Conservation (phyloP, 2,888 invertebrate genomes). For the Glaucopsyche alexis region DNA sequence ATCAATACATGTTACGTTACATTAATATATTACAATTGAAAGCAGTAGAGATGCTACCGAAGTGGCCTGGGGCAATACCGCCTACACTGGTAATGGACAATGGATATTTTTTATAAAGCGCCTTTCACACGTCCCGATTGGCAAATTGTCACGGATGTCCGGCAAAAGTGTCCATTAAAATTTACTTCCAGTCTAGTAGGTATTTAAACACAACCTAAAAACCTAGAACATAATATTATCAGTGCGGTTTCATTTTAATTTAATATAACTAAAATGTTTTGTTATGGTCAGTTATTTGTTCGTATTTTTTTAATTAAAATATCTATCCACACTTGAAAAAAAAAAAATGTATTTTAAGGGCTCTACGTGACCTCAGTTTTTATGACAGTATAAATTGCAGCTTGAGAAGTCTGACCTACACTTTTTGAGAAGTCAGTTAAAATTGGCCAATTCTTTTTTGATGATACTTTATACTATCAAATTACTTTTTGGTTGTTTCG, state of each 20-base stretch:
- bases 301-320: too few relatives aligned
- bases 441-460: constrained; percentile 4
- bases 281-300: too few relatives aligned
- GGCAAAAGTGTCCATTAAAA: not conserved
- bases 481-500: constrained; percentile 13
- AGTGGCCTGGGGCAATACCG: not conserved
- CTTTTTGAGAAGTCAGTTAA: not conserved
- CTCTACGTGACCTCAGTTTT: too few relatives aligned
- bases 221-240: too few relatives aligned
- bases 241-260: too few relatives aligned
- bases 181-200: not conserved
- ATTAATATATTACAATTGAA: not conserved
- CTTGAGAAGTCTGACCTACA: too few relatives aligned
- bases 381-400: too few relatives aligned
- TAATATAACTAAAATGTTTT: too few relatives aligned
- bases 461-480: not conserved
- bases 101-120: not conserved
- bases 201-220: too few relatives aligned
- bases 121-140: constrained; percentile 3
- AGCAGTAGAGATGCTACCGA: not conserved
- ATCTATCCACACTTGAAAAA: too few relatives aligned
- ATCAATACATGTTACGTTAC: not conserved
- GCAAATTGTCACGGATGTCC: not conserved
- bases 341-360: too few relatives aligned
- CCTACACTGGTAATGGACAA: not conserved